A percentile compares a stretch with the other conserved stretches of the same genome.
Conservation (phyloP, 2,797 vertebrate genomes). For the Limosa lapponica region DNA sequence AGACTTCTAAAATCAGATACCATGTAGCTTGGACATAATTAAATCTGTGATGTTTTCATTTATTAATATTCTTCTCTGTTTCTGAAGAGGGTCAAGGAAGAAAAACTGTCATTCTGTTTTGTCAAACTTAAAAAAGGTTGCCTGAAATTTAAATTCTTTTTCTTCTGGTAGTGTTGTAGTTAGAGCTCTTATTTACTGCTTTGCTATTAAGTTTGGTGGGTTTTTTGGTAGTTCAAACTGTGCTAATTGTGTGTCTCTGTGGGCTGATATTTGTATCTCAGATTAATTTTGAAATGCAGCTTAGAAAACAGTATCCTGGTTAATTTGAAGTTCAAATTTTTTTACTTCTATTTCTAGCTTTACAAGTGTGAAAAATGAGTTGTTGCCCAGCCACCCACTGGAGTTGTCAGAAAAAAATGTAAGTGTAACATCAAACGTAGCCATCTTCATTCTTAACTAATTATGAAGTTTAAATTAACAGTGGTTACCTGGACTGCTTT, state of each 20-base stretch:
- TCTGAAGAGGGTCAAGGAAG: background rate
- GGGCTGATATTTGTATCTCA: background rate
- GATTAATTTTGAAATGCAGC: background rate
- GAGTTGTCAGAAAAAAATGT: constrained; percentile 95
- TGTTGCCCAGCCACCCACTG: constrained; percentile 90
- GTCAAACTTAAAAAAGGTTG: background rate
- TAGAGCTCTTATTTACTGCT: background rate
- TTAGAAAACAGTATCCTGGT: background rate
- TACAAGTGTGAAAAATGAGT: constrained; percentile 90
- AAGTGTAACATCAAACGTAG: constrained; percentile 69
- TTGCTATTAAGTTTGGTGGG: background rate
- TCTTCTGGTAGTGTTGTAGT: background rate
- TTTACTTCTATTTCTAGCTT: constrained; percentile 80
- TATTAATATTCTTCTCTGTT: background rate
- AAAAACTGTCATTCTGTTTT: background rate
- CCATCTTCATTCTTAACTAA: background rate
- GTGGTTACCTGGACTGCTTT: background rate
- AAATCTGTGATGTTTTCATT: background rate
- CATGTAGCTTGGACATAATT: background rate
- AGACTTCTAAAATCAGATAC: background rate
- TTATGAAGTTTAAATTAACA: background rate
- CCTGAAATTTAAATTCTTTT: background rate
- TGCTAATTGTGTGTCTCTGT: background rate
- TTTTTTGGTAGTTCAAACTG: background rate
- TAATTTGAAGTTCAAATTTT: background rate